Conservation (phyloP, 2,888 invertebrate genomes). For the Plagodis dolabraria region DNA sequence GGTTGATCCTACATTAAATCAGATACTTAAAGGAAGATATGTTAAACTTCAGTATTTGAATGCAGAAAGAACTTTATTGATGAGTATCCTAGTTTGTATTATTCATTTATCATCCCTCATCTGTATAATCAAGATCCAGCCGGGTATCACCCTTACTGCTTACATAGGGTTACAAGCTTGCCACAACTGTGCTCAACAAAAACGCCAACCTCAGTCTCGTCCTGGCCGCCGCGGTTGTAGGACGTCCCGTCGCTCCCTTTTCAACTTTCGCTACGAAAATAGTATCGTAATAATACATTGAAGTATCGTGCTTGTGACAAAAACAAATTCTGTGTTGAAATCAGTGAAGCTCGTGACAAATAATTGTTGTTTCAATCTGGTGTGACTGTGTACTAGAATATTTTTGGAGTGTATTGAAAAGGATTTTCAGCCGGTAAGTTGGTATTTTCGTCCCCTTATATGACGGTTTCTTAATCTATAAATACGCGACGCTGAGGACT, state of each 20-base stretch:
- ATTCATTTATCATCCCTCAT: too few species aligned
- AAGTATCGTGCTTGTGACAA: slow-evolving; percentile 24
- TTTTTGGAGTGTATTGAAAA: slow-evolving; percentile 31
- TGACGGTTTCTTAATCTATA: slow-evolving; percentile 19
- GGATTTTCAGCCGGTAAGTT: slow-evolving; percentile 44
- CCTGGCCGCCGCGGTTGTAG: slow-evolving; percentile 49
- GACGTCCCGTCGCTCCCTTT: slow-evolving; percentile 45
- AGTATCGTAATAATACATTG: slow-evolving; percentile 47
- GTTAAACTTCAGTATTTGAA: too few species aligned
- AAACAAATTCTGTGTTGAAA: slow-evolving; percentile 21
- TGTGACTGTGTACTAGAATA: slow-evolving; percentile 13
- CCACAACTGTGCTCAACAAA: slow-evolving; percentile 1
- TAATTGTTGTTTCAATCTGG: slow-evolving; percentile 1
- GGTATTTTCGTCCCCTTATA: slow-evolving; percentile 34
- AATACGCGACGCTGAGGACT: slow-evolving; percentile 6
- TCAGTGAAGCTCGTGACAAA: slow-evolving; percentile 32
- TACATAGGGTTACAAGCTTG: not conserved
- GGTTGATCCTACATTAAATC: too few species aligned
- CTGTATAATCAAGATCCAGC: too few species aligned
- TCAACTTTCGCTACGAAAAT: slow-evolving; percentile 64
- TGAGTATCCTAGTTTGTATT: too few species aligned
- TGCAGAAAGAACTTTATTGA: too few species aligned
- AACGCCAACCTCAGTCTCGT: slow-evolving; percentile 52
- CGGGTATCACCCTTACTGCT: not conserved
- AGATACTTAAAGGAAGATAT: too few species aligned